A percentile compares a stretch with the other conserved stretches of the same genome.
Evolutionary conservation across 2,888 invertebrate species (phyloP).

Genomic region (Balanococcus diminutus): DNA sequence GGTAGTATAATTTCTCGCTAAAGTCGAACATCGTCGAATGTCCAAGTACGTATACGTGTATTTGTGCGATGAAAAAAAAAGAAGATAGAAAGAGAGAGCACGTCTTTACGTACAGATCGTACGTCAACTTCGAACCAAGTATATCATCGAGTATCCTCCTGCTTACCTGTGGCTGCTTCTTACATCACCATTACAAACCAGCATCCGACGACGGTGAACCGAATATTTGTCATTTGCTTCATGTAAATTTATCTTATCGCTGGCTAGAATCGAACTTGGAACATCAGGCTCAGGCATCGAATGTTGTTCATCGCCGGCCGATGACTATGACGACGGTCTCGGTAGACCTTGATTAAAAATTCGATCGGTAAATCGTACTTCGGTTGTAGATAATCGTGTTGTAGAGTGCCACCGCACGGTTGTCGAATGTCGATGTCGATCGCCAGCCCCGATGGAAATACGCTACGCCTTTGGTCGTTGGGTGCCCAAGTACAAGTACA

Average conservation of each 20-base stretch:
- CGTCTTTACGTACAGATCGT: no score
- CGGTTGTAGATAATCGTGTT: neutral
- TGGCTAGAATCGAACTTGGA: neutral
- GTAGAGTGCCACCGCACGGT: slow-evolving; percentile 28
- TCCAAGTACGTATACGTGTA: no score
- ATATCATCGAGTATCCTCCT: no score
- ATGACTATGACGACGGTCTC: neutral
- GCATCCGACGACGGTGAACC: neutral
- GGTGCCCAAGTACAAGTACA: neutral
- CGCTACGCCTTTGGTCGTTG: neutral
- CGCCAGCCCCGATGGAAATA: neutral
- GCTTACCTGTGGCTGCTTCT: no score
- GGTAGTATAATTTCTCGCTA: no score
- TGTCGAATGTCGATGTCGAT: no score
- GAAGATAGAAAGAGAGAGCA: no score
- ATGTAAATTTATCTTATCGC: slow-evolving; percentile 33
- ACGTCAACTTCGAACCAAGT: no score
- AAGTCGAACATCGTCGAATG: no score
- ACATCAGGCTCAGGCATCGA: neutral
- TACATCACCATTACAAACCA: neutral
- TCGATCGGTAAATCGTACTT: slow-evolving; percentile 22
- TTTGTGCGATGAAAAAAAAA: no score
- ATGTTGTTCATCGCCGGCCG: neutral
- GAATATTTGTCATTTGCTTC: slow-evolving; percentile 37
- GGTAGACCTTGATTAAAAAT: slow-evolving; percentile 42